These are phyloP conservation scores for Diploscapter pachys DNA, from an alignment of 1,140 invertebrate genomes.

Conservation along the genomic window DNA sequence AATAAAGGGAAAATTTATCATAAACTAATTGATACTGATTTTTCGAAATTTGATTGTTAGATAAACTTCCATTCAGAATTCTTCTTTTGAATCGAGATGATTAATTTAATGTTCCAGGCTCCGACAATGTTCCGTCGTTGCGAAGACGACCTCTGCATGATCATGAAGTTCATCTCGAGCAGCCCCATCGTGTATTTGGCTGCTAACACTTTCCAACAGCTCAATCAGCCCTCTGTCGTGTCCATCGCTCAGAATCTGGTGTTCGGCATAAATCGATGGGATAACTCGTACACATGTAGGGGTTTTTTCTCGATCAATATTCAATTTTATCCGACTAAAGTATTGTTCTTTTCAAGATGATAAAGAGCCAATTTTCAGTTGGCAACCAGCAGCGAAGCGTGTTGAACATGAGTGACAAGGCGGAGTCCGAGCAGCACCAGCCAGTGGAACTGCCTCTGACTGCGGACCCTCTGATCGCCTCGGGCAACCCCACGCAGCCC, in stretches of 20 bases:
- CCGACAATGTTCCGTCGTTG: conserved; percentile 96
- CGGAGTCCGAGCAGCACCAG: too few relatives aligned
- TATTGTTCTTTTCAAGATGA: too few relatives aligned
- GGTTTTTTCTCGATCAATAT: too few relatives aligned
- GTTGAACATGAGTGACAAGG: too few relatives aligned
- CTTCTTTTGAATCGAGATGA: not conserved
- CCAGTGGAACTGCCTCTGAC: conserved; percentile 76
- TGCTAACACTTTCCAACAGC: conserved; percentile 91
- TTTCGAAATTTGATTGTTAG: too few relatives aligned
- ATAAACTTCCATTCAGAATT: too few relatives aligned
- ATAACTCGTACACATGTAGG: conserved; percentile 70
- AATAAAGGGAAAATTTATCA: too few relatives aligned
- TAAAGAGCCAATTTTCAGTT: too few relatives aligned
- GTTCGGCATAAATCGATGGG: conserved; percentile 95
- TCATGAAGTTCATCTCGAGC: conserved; percentile 96
- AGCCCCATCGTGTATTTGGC: conserved; percentile 94
- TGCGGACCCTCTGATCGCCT: conserved; percentile 90
- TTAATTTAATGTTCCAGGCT: conserved; percentile 64
- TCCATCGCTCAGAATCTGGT: conserved; percentile 93
- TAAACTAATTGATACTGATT: too few relatives aligned
- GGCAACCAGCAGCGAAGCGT: too few relatives aligned
- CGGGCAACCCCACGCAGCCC: conserved; percentile 59
- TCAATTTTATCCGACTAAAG: too few relatives aligned
- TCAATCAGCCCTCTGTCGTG: conserved; percentile 85
- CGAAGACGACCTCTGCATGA: conserved; percentile 94